Conservation (phyloP, 2,888 invertebrate species). For the Scaptomyza polygonia region DNA sequence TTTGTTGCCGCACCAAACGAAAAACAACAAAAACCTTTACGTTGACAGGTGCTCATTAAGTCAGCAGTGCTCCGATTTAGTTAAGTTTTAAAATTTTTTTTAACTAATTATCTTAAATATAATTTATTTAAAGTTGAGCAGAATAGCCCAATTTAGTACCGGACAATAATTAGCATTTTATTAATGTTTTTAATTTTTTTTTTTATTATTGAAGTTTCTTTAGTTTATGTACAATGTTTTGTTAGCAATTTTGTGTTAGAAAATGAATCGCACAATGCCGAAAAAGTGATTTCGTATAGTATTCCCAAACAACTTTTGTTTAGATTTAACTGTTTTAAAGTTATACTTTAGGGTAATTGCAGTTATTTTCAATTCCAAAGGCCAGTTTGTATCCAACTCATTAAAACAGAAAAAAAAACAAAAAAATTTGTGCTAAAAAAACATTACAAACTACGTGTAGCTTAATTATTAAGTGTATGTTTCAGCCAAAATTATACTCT, state of each 20-base stretch:
- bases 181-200: slow-evolving; percentile 4
- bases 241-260: slow-evolving; percentile 26
- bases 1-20: slow-evolving; percentile 20
- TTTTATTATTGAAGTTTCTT: slow-evolving; percentile 15
- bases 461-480: slow-evolving; percentile 22
- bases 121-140: slow-evolving; percentile 32
- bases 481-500: slow-evolving; percentile 31
- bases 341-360: slow-evolving; percentile 33
- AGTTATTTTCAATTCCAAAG: slow-evolving; percentile 40
- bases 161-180: slow-evolving; percentile 67
- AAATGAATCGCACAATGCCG: slow-evolving; percentile 70
- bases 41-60: slow-evolving; percentile 29
- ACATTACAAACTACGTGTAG: slow-evolving; percentile 24
- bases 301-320: slow-evolving; percentile 61
- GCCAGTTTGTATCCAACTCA: slow-evolving; percentile 19
- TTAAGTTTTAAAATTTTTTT: slow-evolving; percentile 18
- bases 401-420: slow-evolving; percentile 1
- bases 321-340: slow-evolving; percentile 45
- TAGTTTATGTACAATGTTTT: slow-evolving; percentile 24
- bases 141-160: slow-evolving; percentile 51
- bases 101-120: slow-evolving; percentile 15
- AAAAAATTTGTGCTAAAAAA: slow-evolving; percentile 17
- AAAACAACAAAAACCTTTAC: slow-evolving; percentile 15
- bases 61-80: slow-evolving; percentile 25
- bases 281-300: slow-evolving; percentile 73